Evolutionary conservation across 64 coral and sea anemone genomes (phyloP).

Genomic region (Porites lutea): DNA sequence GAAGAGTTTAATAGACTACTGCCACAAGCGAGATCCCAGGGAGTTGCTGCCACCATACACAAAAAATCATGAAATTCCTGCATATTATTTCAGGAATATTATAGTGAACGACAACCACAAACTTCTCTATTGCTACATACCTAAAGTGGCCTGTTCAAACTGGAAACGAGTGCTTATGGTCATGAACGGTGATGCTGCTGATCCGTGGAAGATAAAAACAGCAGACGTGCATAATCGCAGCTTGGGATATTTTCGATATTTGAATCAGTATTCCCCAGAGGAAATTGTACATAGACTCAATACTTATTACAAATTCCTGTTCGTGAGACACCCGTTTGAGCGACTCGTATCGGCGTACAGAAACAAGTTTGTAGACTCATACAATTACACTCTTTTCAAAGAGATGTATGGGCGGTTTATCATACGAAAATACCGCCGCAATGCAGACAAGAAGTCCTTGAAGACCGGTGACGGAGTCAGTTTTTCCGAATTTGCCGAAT

Average conservation of each 20-base stretch:
- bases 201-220: constrained; percentile 81
- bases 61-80: constrained; percentile 53
- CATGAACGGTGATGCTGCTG: constrained; percentile 86
- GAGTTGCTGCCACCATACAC: constrained; percentile 66
- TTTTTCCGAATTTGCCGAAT: constrained; percentile 94
- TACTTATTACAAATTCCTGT: constrained; percentile 95
- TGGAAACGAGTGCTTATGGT: constrained; percentile 98
- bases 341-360: constrained; percentile 91
- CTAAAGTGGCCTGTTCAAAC: constrained; percentile 94
- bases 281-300: constrained; percentile 90
- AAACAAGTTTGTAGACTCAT: constrained; percentile 98
- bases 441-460: constrained; percentile 56
- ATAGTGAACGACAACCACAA: constrained; percentile 91
- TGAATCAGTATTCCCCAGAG: constrained; percentile 84
- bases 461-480: constrained; percentile 86
- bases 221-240: constrained; percentile 96
- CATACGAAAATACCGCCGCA: constrained; percentile 82
- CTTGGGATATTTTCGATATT: constrained; percentile 89
- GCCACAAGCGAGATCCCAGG: constrained; percentile 66
- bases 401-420: constrained; percentile 86
- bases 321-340: constrained; percentile 97
- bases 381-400: constrained; percentile 95
- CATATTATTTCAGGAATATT: constrained; percentile 84
- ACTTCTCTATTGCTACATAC: constrained; percentile 90
- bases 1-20: constrained; percentile 60